A percentile compares a stretch with the other conserved stretches of the same genome.
phyloP scores from a whole-genome alignment of 2,888 invertebrate species.

The Eupithecia subumbrata region DNA sequence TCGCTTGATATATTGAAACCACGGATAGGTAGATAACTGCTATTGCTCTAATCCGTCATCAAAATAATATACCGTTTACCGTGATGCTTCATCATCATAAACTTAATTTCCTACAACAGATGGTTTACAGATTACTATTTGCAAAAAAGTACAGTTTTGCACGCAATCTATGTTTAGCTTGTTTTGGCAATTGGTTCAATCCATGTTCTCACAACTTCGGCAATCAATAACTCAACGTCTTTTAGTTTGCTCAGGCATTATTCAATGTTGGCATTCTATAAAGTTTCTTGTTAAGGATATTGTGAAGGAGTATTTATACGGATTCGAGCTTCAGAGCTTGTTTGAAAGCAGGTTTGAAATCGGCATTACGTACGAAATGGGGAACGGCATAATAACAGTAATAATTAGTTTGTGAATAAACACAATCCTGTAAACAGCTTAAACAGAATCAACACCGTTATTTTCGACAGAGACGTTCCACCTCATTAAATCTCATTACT shows the following conservation, averaged over 20 bases:
- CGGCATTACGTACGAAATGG: not conserved
- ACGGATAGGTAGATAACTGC: too few species aligned
- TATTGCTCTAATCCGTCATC: not conserved
- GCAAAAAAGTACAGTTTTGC: not conserved
- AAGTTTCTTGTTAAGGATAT: constrained; percentile 4
- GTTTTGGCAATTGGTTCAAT: constrained; percentile 27
- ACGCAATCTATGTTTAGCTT: constrained; percentile 29
- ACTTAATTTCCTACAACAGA: not conserved
- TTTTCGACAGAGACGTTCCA: not conserved
- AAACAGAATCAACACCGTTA: not conserved
- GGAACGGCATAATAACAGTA: not conserved
- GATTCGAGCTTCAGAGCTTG: not conserved
- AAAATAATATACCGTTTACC: not conserved
- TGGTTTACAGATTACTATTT: not conserved
- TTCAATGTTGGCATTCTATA: constrained; percentile 3
- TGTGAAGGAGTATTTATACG: not conserved
- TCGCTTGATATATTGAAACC: not conserved
- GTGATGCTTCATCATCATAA: not conserved
- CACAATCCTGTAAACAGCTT: not conserved
- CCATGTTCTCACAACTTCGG: constrained; percentile 33
- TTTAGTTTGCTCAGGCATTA: constrained; percentile 7
- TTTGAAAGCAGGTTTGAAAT: not conserved
- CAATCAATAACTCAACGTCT: constrained; percentile 50
- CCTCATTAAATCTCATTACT: constrained; percentile 6
- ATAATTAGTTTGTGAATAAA: not conserved